Evolutionary conservation across 2,888 invertebrate genomes (phyloP), one percentile per base, ranked within the genome.

Genomic region (Cryptocephalus moraei): DNA sequence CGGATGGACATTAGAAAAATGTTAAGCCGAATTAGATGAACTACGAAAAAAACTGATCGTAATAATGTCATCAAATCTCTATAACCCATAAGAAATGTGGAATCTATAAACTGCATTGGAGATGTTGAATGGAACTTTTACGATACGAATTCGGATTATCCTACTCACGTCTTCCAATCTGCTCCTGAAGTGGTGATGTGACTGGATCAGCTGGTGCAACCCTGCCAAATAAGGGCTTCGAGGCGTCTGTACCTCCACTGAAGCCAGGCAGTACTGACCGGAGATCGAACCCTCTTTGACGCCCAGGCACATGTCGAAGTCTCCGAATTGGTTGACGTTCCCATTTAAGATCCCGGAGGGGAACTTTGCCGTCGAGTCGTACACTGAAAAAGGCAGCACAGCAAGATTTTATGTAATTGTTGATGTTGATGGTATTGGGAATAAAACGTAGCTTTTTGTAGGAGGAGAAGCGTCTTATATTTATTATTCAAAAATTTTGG

Each of bases 191-290:
- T 78, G 76, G 47, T 75, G 76, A 63, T 82, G 80, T 1, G 82
- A 78, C 56, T 82, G 76, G 1, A 76, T 55, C 13, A 78, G 62
- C 14, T 72, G 75, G 57, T 82, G 73, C 9, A 78, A 57, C 34
- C 70, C 70, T 32, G 73, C 66, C 52, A 82, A 68, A 44, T 75
- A 70, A 56, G 45, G 73, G 69, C 60, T 76, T 68, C 53, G 70
- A 59, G 62, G 78, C 63, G 55, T 63, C 54, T 76, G 73, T 8
- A 82, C 67, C 51, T 63, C 61, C 34, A 83, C 66, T 52, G 78
- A 77, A 9, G 80, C 76, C 53, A 84, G 67, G 56, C 84, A 84
- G 59, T 84, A 84, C 64, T 81, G 75, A 4, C 82, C 82, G 39
- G 64, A 67, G 42, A 79, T 70, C 11, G 65, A 64, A 39, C 62